Evolutionary conservation across 2,113 vertebrate species (phyloP), one percentile per base, ranked within the genome.

Genomic region (Lophura nycthemera): DNA sequence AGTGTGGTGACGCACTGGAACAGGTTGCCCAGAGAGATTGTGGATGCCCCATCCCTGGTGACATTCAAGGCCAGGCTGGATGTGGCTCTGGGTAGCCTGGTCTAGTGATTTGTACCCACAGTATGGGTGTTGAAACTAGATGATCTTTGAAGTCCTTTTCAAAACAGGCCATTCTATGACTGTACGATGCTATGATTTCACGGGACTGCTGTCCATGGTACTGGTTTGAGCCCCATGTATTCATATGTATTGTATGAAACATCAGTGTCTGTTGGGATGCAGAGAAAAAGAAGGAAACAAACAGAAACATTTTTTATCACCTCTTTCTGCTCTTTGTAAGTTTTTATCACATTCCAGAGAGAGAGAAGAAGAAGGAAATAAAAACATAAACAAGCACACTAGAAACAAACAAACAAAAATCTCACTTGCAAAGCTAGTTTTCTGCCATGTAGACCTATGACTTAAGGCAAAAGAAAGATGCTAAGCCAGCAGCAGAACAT

Each of bases 171-270:
- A 50, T 50, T 50, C 48, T 48, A 48, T 48, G 47, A 12, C 22
- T 48, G 6, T 24, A 24, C 48, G 3, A 13, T 24, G 48, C 48
- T 50, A 50, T 50, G 48, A 24, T 50, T 61, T 9, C 50, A 13
- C 22, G 10, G 4, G 6, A 6, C 14, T 6, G 5, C 2, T 64
- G 8, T 42, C 25, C 32, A 5, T 6, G 27, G 25, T 11, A 12
- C 21, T 64, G 7, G 1, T 27, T 50, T 47, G 67, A 70, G 20
- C 4, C 32, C 22, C 0, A 0, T 27, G 10, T 5, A 16, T 32
- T 60, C 32, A 7, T 11, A 12, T 0, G 1, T 14, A 10, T 27
- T 0, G 0, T 12, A 6, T 60, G 24, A 77, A 83, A 81, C 56
- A 1, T 22, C 52, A 54, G 8, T 54, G 16, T 16, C 27, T 29